Percentiles rank a stretch among this genome's conserved stretches.
These are phyloP conservation scores for Himalopsyche kuldschensis DNA, from an alignment of 2,888 invertebrate species.

Conservation along the genomic window DNA sequence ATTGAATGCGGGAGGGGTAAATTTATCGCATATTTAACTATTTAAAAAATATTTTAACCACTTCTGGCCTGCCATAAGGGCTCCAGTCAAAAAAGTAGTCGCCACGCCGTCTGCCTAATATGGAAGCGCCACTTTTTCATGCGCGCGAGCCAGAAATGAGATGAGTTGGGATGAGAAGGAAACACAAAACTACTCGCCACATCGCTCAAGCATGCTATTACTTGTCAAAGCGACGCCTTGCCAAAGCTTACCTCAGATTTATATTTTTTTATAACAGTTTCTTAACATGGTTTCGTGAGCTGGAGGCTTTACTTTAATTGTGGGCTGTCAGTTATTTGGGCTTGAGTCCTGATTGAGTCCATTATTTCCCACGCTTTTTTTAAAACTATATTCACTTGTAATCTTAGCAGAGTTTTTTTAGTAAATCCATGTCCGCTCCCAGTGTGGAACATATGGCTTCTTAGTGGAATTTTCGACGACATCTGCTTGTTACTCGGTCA, in stretches of 20 bases:
- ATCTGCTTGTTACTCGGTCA: too few species aligned
- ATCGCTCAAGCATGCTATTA: neutral
- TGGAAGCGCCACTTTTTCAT: slow-evolving; percentile 30
- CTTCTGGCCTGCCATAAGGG: neutral
- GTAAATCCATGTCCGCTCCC: too few species aligned
- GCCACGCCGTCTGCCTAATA: slow-evolving; percentile 35
- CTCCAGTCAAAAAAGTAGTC: slow-evolving; percentile 22
- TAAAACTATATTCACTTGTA: too few species aligned
- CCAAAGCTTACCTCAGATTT: neutral
- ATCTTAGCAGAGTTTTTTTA: too few species aligned
- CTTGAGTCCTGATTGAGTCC: too few species aligned
- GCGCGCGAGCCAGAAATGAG: slow-evolving; percentile 1
- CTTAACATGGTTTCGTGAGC: neutral
- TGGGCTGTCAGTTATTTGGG: too few species aligned
- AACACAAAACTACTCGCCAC: neutral
- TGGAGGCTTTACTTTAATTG: neutral
- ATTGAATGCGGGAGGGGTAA: too few species aligned
- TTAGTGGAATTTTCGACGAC: too few species aligned
- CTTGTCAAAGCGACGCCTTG: neutral
- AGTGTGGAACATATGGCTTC: too few species aligned
- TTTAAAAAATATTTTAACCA: neutral
- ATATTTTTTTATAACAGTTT: neutral
- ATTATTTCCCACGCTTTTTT: too few species aligned
- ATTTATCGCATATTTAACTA: too few species aligned
- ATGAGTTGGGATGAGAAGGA: neutral